phyloP scores from a whole-genome alignment of 2,888 invertebrate genomes.

The Drosophila helvetica region DNA sequence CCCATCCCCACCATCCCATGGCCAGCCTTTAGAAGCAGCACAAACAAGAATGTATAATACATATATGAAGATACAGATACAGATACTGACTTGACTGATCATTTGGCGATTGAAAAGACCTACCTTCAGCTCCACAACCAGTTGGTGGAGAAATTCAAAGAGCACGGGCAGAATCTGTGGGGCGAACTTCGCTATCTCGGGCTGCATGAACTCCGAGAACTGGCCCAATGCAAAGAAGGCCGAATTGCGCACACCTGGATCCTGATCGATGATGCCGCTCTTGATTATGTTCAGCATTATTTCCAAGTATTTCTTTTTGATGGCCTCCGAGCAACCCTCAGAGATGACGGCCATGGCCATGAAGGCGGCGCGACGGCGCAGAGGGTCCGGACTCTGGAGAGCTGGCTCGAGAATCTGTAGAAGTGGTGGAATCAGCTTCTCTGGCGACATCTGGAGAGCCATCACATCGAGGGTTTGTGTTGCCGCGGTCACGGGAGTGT shows the following conservation, averaged over 20 bases:
- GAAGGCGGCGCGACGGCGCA: conserved; percentile 89
- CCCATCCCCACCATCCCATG: conserved; percentile 11
- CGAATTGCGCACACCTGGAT: conserved; percentile 88
- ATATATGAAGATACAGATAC: not conserved
- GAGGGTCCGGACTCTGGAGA: conserved; percentile 86
- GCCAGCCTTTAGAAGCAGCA: conserved; percentile 47
- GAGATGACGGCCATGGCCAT: conserved; percentile 90
- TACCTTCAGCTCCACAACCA: conserved; percentile 86
- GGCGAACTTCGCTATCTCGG: conserved; percentile 90
- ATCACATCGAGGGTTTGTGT: conserved; percentile 90
- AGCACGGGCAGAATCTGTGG: conserved; percentile 89
- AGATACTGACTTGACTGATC: not conserved
- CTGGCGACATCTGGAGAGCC: conserved; percentile 90
- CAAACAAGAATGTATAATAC: conserved; percentile 41
- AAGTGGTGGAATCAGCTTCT: conserved; percentile 89
- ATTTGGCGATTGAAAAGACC: conserved; percentile 6
- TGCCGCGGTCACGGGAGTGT: conserved; percentile 88
- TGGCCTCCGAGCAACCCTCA: conserved; percentile 91
- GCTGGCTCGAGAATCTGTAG: conserved; percentile 88
- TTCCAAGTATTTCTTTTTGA: conserved; percentile 89
- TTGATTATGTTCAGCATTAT: conserved; percentile 89
- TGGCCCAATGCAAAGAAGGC: conserved; percentile 92
- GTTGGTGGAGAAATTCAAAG: conserved; percentile 88
- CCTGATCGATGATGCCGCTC: conserved; percentile 88
- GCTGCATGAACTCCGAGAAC: conserved; percentile 92